Percentiles rank a stretch among this genome's conserved stretches.
Conservation (phyloP, 2,888 invertebrate species). For the Diarsia brunnea region DNA sequence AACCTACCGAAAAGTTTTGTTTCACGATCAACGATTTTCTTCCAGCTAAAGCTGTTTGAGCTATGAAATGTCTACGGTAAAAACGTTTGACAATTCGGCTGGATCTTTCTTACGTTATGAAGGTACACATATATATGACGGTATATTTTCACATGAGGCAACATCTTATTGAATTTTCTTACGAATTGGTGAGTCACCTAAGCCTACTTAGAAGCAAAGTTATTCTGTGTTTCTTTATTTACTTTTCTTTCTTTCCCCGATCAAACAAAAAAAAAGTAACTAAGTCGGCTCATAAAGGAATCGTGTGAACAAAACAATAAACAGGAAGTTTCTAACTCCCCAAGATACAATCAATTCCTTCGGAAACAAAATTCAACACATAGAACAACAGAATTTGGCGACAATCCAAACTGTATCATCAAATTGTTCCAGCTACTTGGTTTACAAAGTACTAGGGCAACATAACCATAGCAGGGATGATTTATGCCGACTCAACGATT, state of each 20-base stretch:
- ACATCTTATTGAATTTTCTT: neutral
- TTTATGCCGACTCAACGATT: conserved; percentile 62
- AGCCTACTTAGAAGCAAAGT: conserved; percentile 40
- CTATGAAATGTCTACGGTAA: neutral
- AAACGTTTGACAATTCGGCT: neutral
- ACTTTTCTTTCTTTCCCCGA: conserved; percentile 9
- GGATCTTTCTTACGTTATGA: no score
- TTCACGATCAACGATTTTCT: neutral
- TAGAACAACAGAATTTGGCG: conserved; percentile 63
- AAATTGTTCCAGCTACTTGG: conserved; percentile 53
- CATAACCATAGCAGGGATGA: conserved; percentile 51
- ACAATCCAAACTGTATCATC: conserved; percentile 63
- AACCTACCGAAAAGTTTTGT: neutral
- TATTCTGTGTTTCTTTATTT: conserved; percentile 23
- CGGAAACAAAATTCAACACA: conserved; percentile 62
- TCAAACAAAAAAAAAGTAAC: conserved; percentile 47
- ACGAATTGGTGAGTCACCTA: neutral
- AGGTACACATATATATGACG: neutral
- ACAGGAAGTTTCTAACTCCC: conserved; percentile 53
- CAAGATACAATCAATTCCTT: conserved; percentile 61
- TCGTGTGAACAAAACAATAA: conserved; percentile 59
- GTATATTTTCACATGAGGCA: neutral
- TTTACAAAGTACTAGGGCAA: conserved; percentile 39
- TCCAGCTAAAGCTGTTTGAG: neutral
- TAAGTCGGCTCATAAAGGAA: conserved; percentile 24